Base-by-base conservation (phyloP, 2,797 vertebrate genomes). In the Schizopygopsis pylzovi region DNA sequence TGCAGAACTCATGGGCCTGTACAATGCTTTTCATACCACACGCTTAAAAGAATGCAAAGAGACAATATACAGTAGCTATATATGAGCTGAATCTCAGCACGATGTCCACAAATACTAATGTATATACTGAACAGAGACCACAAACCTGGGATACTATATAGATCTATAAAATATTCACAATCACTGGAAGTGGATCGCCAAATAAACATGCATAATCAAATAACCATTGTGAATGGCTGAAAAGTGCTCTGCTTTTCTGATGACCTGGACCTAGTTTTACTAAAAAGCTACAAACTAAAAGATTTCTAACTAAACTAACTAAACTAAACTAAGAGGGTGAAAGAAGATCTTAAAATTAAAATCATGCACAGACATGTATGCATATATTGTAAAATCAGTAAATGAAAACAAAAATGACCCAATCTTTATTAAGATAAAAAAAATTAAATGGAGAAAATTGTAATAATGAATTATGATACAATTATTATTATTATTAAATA, bases 21-120 rank as follows among this genome's bases (percentile, higher is more conserved):
- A 39, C 47, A 87, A 90, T 86, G 37, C 81, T 87, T 89, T 82
- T 86, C 92, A 93, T 91, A 90, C 49, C 91, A 91, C 80, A 79
- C 85, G 88, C 93, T 90, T 94, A 93, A 91, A 94, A 92, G 93
- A 93, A 91, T 59, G 89, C 82, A 13, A 52, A 52, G 28, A 67
- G 77, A 79, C 63, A 70, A 68, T 78, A 86, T 83, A 54, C 18
- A 20, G 18, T 20, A 72, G 72, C 87, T 81, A 86, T 85, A 63
- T 76, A 84, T 65, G 67, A 73, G 13, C 33, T 75, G 43, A 65
- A 76, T 28, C 33, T 78, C 67, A 37, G 56, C 18, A 79, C 13
- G 37, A 8, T 63, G 54, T 59, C 18, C 41, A 72, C n/a, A 45
- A 59, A 61, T 39, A 54, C 22, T 28, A 20, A 12, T 45, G 37